Evolutionary conservation across 2,113 vertebrate species (phyloP).

Genomic region (Podarcis muralis): DNA sequence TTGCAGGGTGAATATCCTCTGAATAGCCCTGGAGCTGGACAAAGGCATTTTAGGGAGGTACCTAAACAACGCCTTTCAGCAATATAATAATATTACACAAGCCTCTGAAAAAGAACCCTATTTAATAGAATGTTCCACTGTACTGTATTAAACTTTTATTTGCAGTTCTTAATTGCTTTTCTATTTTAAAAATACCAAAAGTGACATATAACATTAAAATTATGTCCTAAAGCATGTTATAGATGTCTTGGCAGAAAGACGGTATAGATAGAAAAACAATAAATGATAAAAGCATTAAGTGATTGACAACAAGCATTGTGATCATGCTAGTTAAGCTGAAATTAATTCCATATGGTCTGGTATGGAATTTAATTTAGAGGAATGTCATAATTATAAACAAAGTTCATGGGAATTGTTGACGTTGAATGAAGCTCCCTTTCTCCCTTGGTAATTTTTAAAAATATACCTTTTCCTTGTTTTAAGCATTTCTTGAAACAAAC

Average conservation of each 20-base stretch:
- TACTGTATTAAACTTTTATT: background rate
- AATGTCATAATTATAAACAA: background rate
- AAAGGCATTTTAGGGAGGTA: background rate
- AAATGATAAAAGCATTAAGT: too few species aligned
- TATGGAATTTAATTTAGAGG: background rate
- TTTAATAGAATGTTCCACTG: background rate
- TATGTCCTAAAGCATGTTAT: background rate
- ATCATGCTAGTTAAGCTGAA: background rate
- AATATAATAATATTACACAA: background rate
- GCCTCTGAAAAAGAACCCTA: background rate
- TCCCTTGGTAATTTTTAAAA: slow-evolving; percentile 36
- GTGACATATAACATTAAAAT: background rate
- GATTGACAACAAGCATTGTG: background rate
- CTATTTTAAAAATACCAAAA: background rate
- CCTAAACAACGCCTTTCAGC: background rate
- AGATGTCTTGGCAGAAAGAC: too few species aligned
- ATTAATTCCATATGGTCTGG: background rate
- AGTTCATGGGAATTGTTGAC: background rate
- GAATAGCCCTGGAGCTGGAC: too few species aligned
- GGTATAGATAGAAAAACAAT: too few species aligned
- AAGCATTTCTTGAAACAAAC: slow-evolving; percentile 57
- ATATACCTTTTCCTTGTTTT: slow-evolving; percentile 50
- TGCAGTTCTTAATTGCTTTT: background rate
- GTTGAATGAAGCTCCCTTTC: slow-evolving; percentile 25
- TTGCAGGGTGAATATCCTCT: too few species aligned